Percentiles rank a stretch among this genome's conserved stretches.
Conservation (phyloP, 2,113 vertebrate species). For the Cololabis saira region DNA sequence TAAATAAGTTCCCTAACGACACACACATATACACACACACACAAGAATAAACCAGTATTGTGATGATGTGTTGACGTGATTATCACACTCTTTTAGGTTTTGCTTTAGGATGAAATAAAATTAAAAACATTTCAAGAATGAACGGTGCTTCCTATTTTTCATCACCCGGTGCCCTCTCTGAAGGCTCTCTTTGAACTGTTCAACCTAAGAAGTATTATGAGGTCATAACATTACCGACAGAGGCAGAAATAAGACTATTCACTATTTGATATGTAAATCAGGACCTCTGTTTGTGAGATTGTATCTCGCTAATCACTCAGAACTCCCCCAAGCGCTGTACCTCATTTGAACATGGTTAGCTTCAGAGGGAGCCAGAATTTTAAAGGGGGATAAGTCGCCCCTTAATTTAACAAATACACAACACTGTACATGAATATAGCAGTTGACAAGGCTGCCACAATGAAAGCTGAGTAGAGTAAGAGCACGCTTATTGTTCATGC, state of each 20-base stretch:
- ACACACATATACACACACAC: background rate
- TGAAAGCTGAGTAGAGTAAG: background rate
- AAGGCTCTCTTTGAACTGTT: slow-evolving; percentile 44
- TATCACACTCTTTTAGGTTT: slow-evolving; percentile 61
- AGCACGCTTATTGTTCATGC: slow-evolving; percentile 6
- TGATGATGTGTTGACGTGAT: slow-evolving; percentile 69
- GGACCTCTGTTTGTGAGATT: slow-evolving; percentile 38
- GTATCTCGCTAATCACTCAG: slow-evolving; percentile 28
- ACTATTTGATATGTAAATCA: slow-evolving; percentile 52
- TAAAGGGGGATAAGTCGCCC: slow-evolving; percentile 4
- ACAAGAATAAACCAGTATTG: slow-evolving; percentile 43
- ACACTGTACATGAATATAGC: background rate
- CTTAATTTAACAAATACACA: slow-evolving; percentile 11
- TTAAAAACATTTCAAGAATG: slow-evolving; percentile 59
- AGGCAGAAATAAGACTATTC: slow-evolving; percentile 40
- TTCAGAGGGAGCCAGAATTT: slow-evolving; percentile 15
- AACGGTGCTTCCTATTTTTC: slow-evolving; percentile 46
- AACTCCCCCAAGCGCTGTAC: background rate
- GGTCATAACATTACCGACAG: slow-evolving; percentile 29
- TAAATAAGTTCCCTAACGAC: slow-evolving; percentile 27
- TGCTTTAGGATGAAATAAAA: slow-evolving; percentile 72
- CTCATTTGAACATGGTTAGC: slow-evolving; percentile 8
- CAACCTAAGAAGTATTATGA: slow-evolving; percentile 37
- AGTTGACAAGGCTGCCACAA: slow-evolving; percentile 4
- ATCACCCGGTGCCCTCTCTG: slow-evolving; percentile 15